Evolutionary conservation across 2,888 invertebrate genomes (phyloP).

Genomic region (Hypselothyrea guttata): DNA sequence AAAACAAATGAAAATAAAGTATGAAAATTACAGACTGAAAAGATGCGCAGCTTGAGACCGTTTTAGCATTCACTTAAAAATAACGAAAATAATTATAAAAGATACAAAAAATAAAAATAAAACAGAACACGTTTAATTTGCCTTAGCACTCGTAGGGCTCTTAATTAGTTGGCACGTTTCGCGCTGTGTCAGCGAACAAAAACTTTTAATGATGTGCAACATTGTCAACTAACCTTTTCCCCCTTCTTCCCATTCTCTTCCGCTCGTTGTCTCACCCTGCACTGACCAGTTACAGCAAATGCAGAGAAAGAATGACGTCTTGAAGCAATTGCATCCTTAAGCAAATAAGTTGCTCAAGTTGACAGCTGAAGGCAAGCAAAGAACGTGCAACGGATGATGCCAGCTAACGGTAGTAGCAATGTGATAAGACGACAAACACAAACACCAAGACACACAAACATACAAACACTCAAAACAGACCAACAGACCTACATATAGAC

Average conservation of each 20-base stretch:
- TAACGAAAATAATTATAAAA: no score
- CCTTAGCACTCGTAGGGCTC: conserved; percentile 8
- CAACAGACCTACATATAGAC: neutral
- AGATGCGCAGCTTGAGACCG: conserved; percentile 1
- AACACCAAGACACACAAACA: conserved; percentile 9
- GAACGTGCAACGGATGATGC: conserved; percentile 21
- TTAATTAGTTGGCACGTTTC: conserved; percentile 58
- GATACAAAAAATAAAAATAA: no score
- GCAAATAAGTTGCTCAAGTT: conserved; percentile 60
- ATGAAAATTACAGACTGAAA: neutral
- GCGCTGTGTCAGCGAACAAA: conserved; percentile 20
- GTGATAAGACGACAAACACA: conserved; percentile 34
- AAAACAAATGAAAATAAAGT: neutral
- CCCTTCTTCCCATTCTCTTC: neutral
- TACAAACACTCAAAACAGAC: neutral
- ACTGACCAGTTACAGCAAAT: conserved; percentile 49
- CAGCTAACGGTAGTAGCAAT: conserved; percentile 10
- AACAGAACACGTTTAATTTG: no score
- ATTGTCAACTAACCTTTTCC: conserved; percentile 23
- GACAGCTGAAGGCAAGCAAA: conserved; percentile 39
- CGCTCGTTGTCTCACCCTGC: neutral
- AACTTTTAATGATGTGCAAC: conserved; percentile 56
- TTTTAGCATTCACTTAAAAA: neutral
- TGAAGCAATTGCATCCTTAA: conserved; percentile 47
- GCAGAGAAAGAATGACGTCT: conserved; percentile 16